phyloP scores from a whole-genome alignment of 2,888 invertebrate species.

The Dynastes hyllus region DNA sequence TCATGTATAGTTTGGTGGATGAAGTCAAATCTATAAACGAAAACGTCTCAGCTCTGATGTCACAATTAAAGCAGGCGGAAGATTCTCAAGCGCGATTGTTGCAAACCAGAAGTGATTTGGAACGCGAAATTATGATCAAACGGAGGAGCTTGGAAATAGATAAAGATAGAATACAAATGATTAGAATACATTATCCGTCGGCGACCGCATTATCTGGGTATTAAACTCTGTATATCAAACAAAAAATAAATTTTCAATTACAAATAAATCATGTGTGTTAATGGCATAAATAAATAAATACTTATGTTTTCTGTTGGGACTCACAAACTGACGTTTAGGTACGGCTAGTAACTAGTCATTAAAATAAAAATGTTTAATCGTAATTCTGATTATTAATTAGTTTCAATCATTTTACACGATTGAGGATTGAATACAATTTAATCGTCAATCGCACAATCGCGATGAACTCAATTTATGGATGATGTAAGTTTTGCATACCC shows the following conservation, averaged over 20 bases:
- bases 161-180: conserved; percentile 77
- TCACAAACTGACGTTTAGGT: no score
- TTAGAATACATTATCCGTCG: conserved; percentile 82
- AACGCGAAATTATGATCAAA: conserved; percentile 81
- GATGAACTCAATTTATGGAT: no score
- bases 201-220: conserved; percentile 79
- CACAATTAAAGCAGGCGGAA: conserved; percentile 80
- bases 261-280: neutral
- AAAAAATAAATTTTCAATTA: neutral
- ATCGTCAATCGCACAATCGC: no score
- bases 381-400: no score
- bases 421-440: no score
- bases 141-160: conserved; percentile 82
- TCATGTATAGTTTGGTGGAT: conserved; percentile 66
- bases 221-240: conserved; percentile 56
- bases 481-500: no score
- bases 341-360: no score
- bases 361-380: no score
- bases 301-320: no score
- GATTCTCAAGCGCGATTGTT: conserved; percentile 74
- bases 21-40: conserved; percentile 84
- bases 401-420: no score
- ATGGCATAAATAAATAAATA: no score
- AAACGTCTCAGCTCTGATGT: conserved; percentile 78
- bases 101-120: conserved; percentile 76